Conservation (phyloP, 2,113 vertebrate species). For the Candoia aspera region DNA sequence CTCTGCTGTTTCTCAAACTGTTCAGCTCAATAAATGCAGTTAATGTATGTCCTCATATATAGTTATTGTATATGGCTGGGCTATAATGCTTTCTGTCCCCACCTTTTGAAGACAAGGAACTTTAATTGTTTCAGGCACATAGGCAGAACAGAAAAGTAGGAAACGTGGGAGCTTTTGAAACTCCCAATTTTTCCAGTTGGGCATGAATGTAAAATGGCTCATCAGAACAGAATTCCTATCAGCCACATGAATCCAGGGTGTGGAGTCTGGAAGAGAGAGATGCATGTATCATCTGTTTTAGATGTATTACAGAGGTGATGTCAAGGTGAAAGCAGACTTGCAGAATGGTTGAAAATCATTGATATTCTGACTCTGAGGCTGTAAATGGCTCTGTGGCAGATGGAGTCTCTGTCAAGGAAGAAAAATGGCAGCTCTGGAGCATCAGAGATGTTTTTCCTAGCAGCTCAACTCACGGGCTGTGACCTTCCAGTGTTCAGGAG, state of each 20-base stretch:
- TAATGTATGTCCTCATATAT: neutral
- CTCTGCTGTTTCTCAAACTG: neutral
- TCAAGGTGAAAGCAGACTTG: slow-evolving; percentile 89
- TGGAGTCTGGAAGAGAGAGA: slow-evolving; percentile 57
- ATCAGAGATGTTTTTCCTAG: slow-evolving; percentile 79
- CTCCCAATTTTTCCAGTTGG: slow-evolving; percentile 37
- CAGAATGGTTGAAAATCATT: slow-evolving; percentile 91
- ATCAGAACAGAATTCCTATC: slow-evolving; percentile 68
- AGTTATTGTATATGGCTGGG: neutral
- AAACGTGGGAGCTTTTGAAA: slow-evolving; percentile 35
- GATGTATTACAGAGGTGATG: slow-evolving; percentile 81
- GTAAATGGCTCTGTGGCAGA: slow-evolving; percentile 94
- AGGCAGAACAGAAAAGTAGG: slow-evolving; percentile 28
- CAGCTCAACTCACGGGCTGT: slow-evolving; percentile 76
- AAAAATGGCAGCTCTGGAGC: slow-evolving; percentile 90
- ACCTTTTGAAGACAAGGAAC: slow-evolving; percentile 42
- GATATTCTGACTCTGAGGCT: slow-evolving; percentile 92
- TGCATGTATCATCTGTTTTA: slow-evolving; percentile 78
- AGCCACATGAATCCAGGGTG: slow-evolving; percentile 62
- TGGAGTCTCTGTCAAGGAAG: slow-evolving; percentile 97
- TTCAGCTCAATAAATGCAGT: neutral
- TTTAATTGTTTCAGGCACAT: slow-evolving; percentile 31
- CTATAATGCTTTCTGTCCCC: neutral
- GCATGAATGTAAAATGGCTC: slow-evolving; percentile 60
- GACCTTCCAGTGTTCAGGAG: slow-evolving; percentile 82